Evolutionary conservation across 1,140 invertebrate genomes (phyloP).

Genomic region (Saxidomus purpurata): DNA sequence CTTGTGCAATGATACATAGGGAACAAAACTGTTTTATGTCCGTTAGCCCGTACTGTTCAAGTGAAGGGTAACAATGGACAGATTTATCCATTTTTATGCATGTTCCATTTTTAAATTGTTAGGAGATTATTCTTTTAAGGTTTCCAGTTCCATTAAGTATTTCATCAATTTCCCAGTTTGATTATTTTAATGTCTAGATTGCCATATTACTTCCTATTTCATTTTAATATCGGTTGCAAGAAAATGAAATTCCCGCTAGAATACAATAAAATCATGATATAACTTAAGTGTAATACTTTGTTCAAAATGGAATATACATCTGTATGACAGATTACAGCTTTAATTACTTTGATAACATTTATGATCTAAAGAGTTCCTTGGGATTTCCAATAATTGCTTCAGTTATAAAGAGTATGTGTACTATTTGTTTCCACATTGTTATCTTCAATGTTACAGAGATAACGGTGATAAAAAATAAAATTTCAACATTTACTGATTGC

Average conservation of each 20-base stretch:
- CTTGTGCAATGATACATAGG: slow-evolving; percentile 11
- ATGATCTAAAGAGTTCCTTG: too few relatives aligned
- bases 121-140: not conserved
- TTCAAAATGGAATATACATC: too few relatives aligned
- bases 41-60: not conserved
- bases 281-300: not conserved
- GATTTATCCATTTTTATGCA: slow-evolving; percentile 19
- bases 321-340: too few relatives aligned
- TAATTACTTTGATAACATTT: too few relatives aligned
- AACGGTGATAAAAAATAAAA: slow-evolving; percentile 12
- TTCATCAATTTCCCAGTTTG: not conserved
- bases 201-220: not conserved
- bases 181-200: not conserved
- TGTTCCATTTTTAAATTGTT: slow-evolving; percentile 21
- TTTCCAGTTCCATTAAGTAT: not conserved
- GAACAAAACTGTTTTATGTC: slow-evolving; percentile 38
- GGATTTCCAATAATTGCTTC: not conserved
- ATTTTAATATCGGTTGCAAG: too few relatives aligned
- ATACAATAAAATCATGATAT: not conserved
- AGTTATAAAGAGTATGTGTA: not conserved
- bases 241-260: too few relatives aligned
- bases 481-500: slow-evolving; percentile 6
- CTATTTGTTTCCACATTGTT: slow-evolving; percentile 30
- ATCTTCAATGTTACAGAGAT: slow-evolving; percentile 3
- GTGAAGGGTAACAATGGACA: not conserved